Conservation (phyloP, 2,888 invertebrate genomes). For the Gymnocheta viridis region DNA sequence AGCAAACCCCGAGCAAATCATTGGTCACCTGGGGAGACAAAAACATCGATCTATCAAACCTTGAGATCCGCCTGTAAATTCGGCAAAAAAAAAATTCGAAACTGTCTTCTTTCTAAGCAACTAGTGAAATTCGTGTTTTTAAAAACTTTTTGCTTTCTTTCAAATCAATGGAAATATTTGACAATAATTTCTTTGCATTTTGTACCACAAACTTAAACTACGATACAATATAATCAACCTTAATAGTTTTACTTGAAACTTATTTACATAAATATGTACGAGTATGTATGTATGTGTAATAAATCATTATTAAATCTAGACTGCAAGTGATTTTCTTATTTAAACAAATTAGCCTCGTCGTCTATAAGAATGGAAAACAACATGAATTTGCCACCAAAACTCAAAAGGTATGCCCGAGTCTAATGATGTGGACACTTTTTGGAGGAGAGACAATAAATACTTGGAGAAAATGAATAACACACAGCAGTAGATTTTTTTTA, state of each 20-base stretch:
- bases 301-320: constrained; percentile 14
- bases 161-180: too few relatives aligned
- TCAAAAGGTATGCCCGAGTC: constrained; percentile 4
- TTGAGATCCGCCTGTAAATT: too few relatives aligned
- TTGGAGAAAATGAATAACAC: constrained; percentile 9
- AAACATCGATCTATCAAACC: too few relatives aligned
- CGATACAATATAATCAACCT: constrained; percentile 21
- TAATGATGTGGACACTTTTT: constrained; percentile 40
- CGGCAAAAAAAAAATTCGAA: too few relatives aligned
- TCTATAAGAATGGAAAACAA: not conserved
- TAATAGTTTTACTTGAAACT: constrained; percentile 9
- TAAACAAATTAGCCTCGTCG: constrained; percentile 17
- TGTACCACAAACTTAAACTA: not conserved
- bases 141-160: too few relatives aligned
- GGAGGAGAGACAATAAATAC: constrained; percentile 14
- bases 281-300: not conserved
- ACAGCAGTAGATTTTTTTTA: constrained; percentile 22
- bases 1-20: too few relatives aligned
- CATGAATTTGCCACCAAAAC: not conserved
- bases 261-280: not conserved
- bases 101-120: too few relatives aligned
- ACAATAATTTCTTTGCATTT: not conserved
- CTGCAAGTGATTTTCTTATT: constrained; percentile 6
- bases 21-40: too few relatives aligned
- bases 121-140: too few relatives aligned